Base-by-base conservation (phyloP, 2,888 invertebrate species). In the Drosophila niveifrons region DNA sequence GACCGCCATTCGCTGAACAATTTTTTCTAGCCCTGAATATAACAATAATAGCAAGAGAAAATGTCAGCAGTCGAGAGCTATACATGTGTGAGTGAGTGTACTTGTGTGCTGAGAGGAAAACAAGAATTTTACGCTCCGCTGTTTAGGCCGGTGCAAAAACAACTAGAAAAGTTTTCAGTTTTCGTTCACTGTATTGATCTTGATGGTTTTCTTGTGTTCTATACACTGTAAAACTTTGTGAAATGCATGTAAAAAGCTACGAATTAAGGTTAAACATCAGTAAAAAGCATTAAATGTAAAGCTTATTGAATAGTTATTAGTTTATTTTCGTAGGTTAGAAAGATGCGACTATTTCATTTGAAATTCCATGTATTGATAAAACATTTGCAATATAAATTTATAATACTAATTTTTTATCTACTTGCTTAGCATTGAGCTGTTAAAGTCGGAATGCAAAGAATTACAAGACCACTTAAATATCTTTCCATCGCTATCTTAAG, bases 71-170 rank as follows among this genome's bases (percentile, higher is more conserved):
- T 39, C 53, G 48, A 39, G 52, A 66, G 58, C 41, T 59, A 50
- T 56, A 17, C 56, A 15, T 43, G n/a, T 36, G 13, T 48, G 13
- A 10, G 29, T 44, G n/a, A 47, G 46, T 52, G 64, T 39, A 50
- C 43, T 53, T 48, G 64, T 61, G 51, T 55, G 28, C n/a, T n/a
- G 44, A 43, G 48, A 64, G 72, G 59, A 71, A 80, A 78, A 78
- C 78, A 72, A 59, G 62, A 80, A 80, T 85, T 75, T 82, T 69
- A 71, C 80, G 75, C 75, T 78, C 52, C 23, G 61, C 85, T 75
- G 67, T 80, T 80, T 73, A 68, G 77, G 67, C 75, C 80, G 82
- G 78, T 75, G 67, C 66, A 78, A 67, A 72, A 79, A 68, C 63
- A 47, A 77, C 75, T 57, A 63, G 76, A 64, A 67, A 53, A 72